Evolutionary conservation across 2,113 vertebrate species (phyloP).

Genomic region (Seriola rivoliana): DNA sequence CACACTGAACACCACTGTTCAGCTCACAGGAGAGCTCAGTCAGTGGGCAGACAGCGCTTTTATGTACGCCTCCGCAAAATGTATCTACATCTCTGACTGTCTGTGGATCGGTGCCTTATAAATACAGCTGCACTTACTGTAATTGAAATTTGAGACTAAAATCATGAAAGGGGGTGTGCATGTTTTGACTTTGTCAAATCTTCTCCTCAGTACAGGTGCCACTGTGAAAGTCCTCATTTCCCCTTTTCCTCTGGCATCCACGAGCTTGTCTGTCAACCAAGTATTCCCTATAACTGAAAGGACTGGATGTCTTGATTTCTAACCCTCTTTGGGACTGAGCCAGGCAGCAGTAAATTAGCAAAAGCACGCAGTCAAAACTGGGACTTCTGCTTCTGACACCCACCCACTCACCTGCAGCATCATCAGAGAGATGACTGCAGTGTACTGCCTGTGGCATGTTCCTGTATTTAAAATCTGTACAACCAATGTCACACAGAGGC

Average conservation of each 20-base stretch:
- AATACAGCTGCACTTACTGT: constrained; percentile 31
- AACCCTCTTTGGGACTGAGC: neutral
- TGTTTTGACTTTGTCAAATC: neutral
- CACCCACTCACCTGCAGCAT: constrained; percentile 35
- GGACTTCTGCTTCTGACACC: neutral
- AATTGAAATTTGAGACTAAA: constrained; percentile 33
- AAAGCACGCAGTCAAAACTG: neutral
- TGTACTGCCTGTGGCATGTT: neutral
- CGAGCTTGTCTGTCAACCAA: neutral
- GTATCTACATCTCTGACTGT: constrained; percentile 41
- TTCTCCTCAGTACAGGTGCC: constrained; percentile 6
- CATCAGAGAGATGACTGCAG: neutral
- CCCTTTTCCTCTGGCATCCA: neutral
- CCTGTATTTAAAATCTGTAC: neutral
- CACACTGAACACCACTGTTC: constrained; percentile 76
- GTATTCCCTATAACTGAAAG: neutral
- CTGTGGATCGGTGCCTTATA: constrained; percentile 34
- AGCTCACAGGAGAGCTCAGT: constrained; percentile 56
- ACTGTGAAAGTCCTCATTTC: neutral
- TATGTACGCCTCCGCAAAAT: constrained; percentile 57
- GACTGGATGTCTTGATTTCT: constrained; percentile 16
- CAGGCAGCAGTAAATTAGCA: constrained; percentile 20
- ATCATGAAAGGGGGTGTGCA: neutral
- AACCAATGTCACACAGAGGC: neutral
- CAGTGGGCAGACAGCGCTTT: constrained; percentile 64